These are phyloP conservation scores for Pardalotus punctatus DNA, from an alignment of 2,113 vertebrate species.

Conservation along the genomic window DNA sequence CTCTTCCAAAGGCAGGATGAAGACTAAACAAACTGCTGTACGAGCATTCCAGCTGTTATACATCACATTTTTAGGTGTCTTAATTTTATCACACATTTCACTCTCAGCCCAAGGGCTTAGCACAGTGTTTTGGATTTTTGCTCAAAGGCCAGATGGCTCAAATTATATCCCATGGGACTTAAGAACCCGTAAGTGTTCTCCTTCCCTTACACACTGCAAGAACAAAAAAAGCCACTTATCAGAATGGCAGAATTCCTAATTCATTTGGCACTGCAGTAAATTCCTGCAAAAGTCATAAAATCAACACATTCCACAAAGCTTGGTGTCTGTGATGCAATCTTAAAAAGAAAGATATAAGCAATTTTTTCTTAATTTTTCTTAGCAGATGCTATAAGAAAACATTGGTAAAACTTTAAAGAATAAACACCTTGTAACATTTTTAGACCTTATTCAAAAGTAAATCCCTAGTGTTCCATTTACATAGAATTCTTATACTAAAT, in stretches of 20 bases:
- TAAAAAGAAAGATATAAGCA: background rate
- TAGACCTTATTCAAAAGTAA: background rate
- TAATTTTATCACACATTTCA: background rate
- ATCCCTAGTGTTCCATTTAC: background rate
- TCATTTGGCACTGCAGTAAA: background rate
- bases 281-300: background rate
- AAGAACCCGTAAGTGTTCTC: background rate
- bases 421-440: background rate
- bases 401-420: background rate
- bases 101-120: background rate
- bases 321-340: background rate
- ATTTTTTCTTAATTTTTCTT: background rate
- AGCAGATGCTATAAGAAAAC: background rate
- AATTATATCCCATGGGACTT: background rate
- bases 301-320: background rate
- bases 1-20: background rate
- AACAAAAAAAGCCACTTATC: background rate
- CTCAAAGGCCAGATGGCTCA: background rate
- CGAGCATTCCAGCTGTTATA: background rate
- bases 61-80: background rate
- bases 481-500: background rate
- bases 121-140: background rate
- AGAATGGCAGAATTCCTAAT: background rate
- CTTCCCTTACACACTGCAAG: background rate
- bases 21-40: background rate